Base-by-base conservation (phyloP, 2,888 invertebrate genomes). In the Heterodera filipjevi region DNA sequence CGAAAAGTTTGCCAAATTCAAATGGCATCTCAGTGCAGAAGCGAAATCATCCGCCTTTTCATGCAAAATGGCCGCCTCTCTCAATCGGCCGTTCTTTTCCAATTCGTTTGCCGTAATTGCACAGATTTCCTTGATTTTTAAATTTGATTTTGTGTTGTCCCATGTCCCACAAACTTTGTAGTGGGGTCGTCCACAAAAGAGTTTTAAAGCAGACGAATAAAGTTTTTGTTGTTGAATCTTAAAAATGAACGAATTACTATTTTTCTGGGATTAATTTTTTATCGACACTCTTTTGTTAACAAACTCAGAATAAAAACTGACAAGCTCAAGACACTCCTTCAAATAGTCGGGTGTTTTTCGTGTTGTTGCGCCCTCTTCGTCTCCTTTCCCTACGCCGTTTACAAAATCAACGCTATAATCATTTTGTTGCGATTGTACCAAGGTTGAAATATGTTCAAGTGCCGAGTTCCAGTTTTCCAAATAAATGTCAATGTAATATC, bases 391-490 rank as follows among this genome's bases (percentile, higher is more conserved):
- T 1, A 27, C 80, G 19, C 82, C 81, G 30, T 77, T 46, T 10
- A 16, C 16, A 44, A 44, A 5, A 44, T 53, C 22, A 5, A 8
- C 59, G 22, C 5, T 80, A n/a, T 82, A 81, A 30, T 71, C 66
- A 2, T 66, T 68, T 27, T 44, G 27, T 27, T 46, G 32, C 64
- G 22, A 14, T 39, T 46, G 32, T 59, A 27, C n/a, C 30, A 85
- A 77, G 22, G 77, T 35, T 6, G 83, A 74, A 32, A 85, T 76
- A 44, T 85, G 79, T 72, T 70, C 46, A 30, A 87, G 77, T 8
- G 86, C 87, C 12, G 80, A 78, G 2, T 46, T 8, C 81, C 82
- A 85, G 39, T 84, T 83, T 33, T 85, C 84, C 30, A 87, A 74
- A 33, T 82, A 78, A 64, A 85, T 46, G 71, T 86, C 83, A 73